Percentiles rank a stretch among this genome's conserved stretches.
phyloP scores from a whole-genome alignment of 2,113 vertebrate species.

The Nerophis ophidion region DNA sequence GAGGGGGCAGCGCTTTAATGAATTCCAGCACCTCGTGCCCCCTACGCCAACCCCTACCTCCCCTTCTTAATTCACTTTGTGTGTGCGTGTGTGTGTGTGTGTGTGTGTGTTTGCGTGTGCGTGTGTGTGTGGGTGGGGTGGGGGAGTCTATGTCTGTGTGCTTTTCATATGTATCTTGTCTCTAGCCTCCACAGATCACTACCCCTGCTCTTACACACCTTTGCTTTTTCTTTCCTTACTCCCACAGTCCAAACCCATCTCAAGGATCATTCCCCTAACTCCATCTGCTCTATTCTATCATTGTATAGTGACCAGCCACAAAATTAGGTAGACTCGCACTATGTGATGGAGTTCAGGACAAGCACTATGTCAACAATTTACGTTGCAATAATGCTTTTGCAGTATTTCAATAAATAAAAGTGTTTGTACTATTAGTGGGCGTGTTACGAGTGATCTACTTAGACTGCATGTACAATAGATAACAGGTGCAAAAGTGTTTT shows the following conservation, averaged over 20 bases:
- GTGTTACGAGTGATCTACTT: too few relatives aligned
- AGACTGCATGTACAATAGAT: too few relatives aligned
- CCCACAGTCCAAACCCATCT: slow-evolving; percentile 13
- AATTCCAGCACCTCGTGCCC: slow-evolving; percentile 74
- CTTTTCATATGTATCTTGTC: slow-evolving; percentile 45
- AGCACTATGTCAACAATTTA: neutral
- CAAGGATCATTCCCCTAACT: slow-evolving; percentile 17
- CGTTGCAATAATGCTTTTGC: too few relatives aligned
- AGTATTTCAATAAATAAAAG: too few relatives aligned
- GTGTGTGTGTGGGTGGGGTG: slow-evolving; percentile 9
- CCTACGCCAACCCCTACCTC: slow-evolving; percentile 68
- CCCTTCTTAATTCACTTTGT: slow-evolving; percentile 80
- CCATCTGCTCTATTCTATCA: slow-evolving; percentile 19
- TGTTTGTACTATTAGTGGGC: too few relatives aligned
- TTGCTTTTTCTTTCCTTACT: slow-evolving; percentile 25
- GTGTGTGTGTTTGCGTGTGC: slow-evolving; percentile 23
- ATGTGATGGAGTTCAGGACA: too few relatives aligned
- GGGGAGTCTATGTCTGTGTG: neutral
- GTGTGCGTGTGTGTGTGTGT: slow-evolving; percentile 46
- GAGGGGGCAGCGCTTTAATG: slow-evolving; percentile 74
- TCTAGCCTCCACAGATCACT: slow-evolving; percentile 47
- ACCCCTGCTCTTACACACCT: slow-evolving; percentile 49
- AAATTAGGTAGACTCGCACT: neutral
- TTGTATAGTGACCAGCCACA: neutral
- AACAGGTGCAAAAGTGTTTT: too few relatives aligned